A percentile compares a stretch with the other conserved stretches of the same genome.
Evolutionary conservation across 2,888 invertebrate genomes (phyloP).

Genomic region (Julus scandinavius): DNA sequence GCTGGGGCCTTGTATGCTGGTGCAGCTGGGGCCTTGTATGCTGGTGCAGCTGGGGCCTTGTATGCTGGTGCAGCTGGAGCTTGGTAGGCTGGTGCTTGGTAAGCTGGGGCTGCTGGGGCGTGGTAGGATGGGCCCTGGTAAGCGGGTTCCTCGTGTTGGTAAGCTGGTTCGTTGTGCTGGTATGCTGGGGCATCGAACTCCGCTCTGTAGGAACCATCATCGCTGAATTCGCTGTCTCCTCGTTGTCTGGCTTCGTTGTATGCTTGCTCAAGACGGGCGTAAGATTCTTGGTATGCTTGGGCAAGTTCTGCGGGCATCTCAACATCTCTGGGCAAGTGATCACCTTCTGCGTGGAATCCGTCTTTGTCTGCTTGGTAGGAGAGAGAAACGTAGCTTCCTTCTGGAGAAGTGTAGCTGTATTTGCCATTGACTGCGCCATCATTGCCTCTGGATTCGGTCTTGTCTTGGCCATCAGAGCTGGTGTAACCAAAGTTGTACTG

Average conservation of each 20-base stretch:
- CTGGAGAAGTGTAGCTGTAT: constrained; percentile 75
- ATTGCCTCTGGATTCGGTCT: constrained; percentile 76
- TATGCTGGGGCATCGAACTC: constrained; percentile 40
- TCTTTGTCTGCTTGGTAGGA: constrained; percentile 72
- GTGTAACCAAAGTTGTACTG: constrained; percentile 79
- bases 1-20: neutral
- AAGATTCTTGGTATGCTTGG: constrained; percentile 50
- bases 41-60: neutral
- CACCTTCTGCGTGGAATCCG: constrained; percentile 83
- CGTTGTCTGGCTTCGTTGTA: constrained; percentile 32
- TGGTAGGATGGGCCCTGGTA: neutral
- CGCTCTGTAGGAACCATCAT: constrained; percentile 31
- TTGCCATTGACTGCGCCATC: constrained; percentile 77
- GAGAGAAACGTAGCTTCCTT: constrained; percentile 73
- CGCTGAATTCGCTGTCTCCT: constrained; percentile 47
- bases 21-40: neutral
- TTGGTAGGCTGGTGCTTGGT: neutral
- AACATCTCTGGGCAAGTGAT: constrained; percentile 41
- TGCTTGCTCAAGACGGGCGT: constrained; percentile 49
- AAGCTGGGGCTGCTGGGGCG: neutral
- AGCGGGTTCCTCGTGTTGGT: neutral
- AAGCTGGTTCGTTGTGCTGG: constrained; percentile 19
- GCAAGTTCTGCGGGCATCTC: constrained; percentile 48
- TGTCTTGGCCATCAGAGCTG: constrained; percentile 76
- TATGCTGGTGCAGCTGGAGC: constrained; percentile 16